Evolutionary conservation across 2,113 vertebrate genomes (phyloP), one percentile per base, ranked within the genome.

Genomic region (Hemiprocne comata): DNA sequence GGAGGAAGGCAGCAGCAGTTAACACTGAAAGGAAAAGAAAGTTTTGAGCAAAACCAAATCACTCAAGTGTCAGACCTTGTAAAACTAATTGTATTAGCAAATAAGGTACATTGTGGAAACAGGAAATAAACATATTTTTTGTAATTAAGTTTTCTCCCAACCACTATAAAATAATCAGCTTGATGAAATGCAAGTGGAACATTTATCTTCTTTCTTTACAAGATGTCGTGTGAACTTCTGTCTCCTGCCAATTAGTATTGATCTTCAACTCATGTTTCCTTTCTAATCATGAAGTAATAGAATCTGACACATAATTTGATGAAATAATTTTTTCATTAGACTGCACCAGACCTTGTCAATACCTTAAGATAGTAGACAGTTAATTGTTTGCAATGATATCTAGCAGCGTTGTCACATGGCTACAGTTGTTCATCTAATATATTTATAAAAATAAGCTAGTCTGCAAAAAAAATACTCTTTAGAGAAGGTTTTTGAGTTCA

Each of bases 251-350:
- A 67, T 94, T 95, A 90, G 34, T 48, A 95, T 60, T 67, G 87
- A 95, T 93, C 51, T 67, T 89, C 46, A 48, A n/a, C 87, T 86
- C 57, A 55, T 36, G 23, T 77, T 90, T 88, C 60, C 67, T 55
- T 84, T 88, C 60, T 36, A 67, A 64, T 26, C 90, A n/a, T 3
- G 14, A 76, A 85, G 31, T 60, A 87, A 90, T 57, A 83, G 13
- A 80, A 85, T 71, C 42, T 88, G 94, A 86, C 71, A 71, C 23
- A 88, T 25, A 76, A 91, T 80, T 90, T 88, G 23, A 60, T 60
- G 29, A 90, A 87, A 93, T 85, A 58, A 33, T 87, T 82, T 91
- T 91, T 95, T 94, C 70, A 84, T 91, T 90, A 71, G 20, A 42
- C 34, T 48, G 13, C n/a, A 79, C 17, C n/a, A 89, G 91, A 87